Conservation (phyloP, 1,140 invertebrate species). For the Alviniconcha marisindica region DNA sequence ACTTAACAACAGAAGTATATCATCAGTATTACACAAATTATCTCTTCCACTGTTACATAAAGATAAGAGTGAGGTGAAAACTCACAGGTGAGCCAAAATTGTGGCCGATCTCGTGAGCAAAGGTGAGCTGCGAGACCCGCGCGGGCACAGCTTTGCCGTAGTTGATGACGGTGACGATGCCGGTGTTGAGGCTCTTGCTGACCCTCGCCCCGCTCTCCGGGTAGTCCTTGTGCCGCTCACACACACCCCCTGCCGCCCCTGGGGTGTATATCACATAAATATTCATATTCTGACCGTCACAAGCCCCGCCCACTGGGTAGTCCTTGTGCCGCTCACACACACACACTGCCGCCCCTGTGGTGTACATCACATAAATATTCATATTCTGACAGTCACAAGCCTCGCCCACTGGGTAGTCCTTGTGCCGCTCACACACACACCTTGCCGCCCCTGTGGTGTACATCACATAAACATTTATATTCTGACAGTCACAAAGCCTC, state of each 20-base stretch:
- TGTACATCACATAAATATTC: no score
- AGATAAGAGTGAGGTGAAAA: background rate
- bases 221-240: slow-evolving; percentile 88
- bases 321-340: slow-evolving; percentile 95
- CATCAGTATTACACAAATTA: slow-evolving; percentile 70
- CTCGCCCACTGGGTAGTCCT: no score
- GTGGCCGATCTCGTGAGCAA: slow-evolving; percentile 99
- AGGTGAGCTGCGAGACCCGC: slow-evolving; percentile 97
- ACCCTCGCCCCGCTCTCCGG: slow-evolving; percentile 56
- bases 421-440: no score
- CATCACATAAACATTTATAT: no score
- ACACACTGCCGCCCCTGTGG: slow-evolving; percentile 93
- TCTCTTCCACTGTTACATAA: no score
- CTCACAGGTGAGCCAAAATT: slow-evolving; percentile 93
- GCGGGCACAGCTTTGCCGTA: slow-evolving; percentile 94
- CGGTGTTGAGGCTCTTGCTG: slow-evolving; percentile 92
- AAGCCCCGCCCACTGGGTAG: slow-evolving; percentile 57
- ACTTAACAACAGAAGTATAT: slow-evolving; percentile 43
- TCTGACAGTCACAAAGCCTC: no score
- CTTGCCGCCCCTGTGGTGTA: no score
- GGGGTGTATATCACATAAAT: no score
- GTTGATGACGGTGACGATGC: slow-evolving; percentile 99
- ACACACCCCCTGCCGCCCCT: slow-evolving; percentile 98
- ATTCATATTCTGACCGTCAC: slow-evolving; percentile 85
- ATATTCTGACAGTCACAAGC: no score